These are phyloP conservation scores for Larimichthys polyactis DNA, from an alignment of 2,113 vertebrate species.

Conservation along the genomic window DNA sequence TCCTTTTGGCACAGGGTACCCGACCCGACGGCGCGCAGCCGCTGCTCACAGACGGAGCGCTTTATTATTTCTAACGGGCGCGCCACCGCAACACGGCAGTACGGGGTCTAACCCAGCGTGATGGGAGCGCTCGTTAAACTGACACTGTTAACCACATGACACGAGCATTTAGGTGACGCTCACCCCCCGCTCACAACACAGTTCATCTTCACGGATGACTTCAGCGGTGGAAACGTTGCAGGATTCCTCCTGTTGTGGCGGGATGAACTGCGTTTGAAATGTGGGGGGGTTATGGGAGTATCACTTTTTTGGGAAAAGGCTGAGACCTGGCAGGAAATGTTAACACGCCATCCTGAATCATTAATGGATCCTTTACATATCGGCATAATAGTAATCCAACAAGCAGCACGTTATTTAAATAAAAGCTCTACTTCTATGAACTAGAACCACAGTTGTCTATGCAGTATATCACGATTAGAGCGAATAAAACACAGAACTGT, in stretches of 20 bases:
- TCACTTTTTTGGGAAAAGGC: neutral
- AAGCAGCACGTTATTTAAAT: neutral
- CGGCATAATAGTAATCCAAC: neutral
- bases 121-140: conserved; percentile 49
- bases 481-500: no score
- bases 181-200: conserved; percentile 4
- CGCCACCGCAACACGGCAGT: conserved; percentile 43
- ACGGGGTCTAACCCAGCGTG: conserved; percentile 55
- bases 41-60: conserved; percentile 45
- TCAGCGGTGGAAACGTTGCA: neutral
- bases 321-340: neutral
- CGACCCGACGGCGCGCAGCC: conserved; percentile 60
- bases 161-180: conserved; percentile 54
- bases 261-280: neutral
- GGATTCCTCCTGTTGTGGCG: neutral
- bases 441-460: neutral
- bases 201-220: conserved; percentile 11
- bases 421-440: neutral
- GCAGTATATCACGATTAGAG: no score
- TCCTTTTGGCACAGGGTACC: conserved; percentile 60
- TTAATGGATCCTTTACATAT: neutral
- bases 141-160: conserved; percentile 68
- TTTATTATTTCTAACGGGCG: conserved; percentile 40
- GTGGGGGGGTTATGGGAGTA: neutral
- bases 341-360: neutral